phyloP scores from a whole-genome alignment of 1,140 invertebrate species.

The Ptiloglossa arizonensis region DNA sequence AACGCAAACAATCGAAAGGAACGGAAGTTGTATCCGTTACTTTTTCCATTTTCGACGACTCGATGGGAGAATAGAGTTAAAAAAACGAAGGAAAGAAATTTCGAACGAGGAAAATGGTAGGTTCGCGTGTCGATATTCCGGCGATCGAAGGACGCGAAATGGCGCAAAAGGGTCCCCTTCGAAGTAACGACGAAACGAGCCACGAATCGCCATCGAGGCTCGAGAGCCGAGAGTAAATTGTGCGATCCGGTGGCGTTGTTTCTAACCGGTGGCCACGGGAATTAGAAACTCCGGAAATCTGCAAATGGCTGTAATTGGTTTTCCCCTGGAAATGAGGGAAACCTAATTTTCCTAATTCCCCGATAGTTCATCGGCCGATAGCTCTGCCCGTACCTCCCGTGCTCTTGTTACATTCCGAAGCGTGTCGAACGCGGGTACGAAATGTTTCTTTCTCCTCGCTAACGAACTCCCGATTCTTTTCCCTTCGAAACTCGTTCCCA shows the following conservation, averaged over 20 bases:
- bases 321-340: constrained; percentile 64
- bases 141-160: neutral
- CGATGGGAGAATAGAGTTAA: too few species aligned
- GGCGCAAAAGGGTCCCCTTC: too few species aligned
- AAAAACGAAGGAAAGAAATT: too few species aligned
- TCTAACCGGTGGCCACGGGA: constrained; percentile 55
- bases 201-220: constrained; percentile 47
- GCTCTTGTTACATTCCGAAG: neutral
- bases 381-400: neutral
- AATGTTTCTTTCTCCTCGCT: neutral
- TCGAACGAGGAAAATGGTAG: neutral
- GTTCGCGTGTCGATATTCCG: too few species aligned
- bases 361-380: constrained; percentile 39
- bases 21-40: too few species aligned
- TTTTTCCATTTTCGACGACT: too few species aligned
- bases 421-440: neutral
- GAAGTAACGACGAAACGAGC: constrained; percentile 40
- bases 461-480: neutral
- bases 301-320: constrained; percentile 69
- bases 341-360: constrained; percentile 72
- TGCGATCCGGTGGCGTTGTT: constrained; percentile 61
- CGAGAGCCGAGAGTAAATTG: constrained; percentile 53
- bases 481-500: too few species aligned
- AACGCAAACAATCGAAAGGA: too few species aligned
- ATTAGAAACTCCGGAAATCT: constrained; percentile 71